Evolutionary conservation across 2,888 invertebrate genomes (phyloP).

Genomic region (Galeruca laticollis): DNA sequence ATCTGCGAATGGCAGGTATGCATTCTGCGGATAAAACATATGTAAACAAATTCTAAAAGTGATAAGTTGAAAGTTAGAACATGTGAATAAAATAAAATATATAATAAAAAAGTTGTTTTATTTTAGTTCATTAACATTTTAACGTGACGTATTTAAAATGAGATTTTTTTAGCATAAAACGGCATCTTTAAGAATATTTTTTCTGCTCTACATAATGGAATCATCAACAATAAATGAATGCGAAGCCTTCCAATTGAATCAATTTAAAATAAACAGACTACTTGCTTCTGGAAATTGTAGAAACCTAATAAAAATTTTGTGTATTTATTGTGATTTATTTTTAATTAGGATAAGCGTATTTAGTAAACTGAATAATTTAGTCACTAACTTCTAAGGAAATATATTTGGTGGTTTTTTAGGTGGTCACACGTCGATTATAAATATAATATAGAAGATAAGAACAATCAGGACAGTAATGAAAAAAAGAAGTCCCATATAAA

Average conservation of each 20-base stretch:
- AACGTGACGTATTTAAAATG: not conserved
- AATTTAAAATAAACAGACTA: too few relatives aligned
- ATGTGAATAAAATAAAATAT: constrained; percentile 2
- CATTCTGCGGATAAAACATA: too few relatives aligned
- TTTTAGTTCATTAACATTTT: not conserved
- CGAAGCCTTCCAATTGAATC: not conserved
- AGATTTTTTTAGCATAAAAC: not conserved
- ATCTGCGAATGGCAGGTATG: too few relatives aligned
- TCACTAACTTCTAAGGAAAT: not conserved
- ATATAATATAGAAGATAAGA: constrained; percentile 54
- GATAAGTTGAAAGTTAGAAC: too few relatives aligned
- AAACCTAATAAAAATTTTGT: too few relatives aligned
- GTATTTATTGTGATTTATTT: not conserved
- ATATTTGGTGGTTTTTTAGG: constrained; percentile 52
- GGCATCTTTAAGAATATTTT: not conserved
- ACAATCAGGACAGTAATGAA: constrained; percentile 72
- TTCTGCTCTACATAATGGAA: not conserved
- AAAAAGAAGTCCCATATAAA: constrained; percentile 98
- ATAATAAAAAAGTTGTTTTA: not conserved
- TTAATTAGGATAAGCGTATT: not conserved
- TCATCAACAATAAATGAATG: too few relatives aligned
- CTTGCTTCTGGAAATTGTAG: too few relatives aligned
- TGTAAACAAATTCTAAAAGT: too few relatives aligned
- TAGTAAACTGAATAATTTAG: not conserved
- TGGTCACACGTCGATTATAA: constrained; percentile 67